Base-by-base conservation (phyloP, 1,140 invertebrate genomes). In the Drosophila nikananu region DNA sequence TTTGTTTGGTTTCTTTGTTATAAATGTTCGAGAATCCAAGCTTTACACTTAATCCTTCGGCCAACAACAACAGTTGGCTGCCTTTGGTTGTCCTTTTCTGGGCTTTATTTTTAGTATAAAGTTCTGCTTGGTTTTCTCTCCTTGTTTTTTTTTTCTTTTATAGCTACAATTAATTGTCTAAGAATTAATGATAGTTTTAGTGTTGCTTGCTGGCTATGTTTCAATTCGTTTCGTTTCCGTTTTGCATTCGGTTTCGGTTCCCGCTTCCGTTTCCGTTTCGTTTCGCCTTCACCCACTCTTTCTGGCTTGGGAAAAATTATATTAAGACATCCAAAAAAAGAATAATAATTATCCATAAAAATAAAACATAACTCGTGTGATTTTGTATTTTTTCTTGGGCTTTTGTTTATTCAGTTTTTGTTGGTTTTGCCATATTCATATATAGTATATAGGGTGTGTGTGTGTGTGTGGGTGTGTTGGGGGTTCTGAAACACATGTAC, bases 131-230 rank as follows among this genome's bases (percentile, higher is more conserved):
- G 19, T 44, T 44, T 44, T 44, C 10, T 2, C 13, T 44, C 10
- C 10, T 32, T 25, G 13, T 48, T 23, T 46, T 48, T 35, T 9
- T 42, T 62, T 72, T 42, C 23, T 27, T 21, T 46, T 67, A 80
- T 86, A 80, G 68, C 76, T 90, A 91, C 64, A 86, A 81, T 86
- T 75, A 86, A 86, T 91, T 90, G 75, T 79, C 86, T 90, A 89
- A 73, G 68, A 67, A 63, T 77, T 70, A 73, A 82, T 86, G 82
- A 90, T 90, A 90, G 82, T 78, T 90, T 84, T 81, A 66, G 65
- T 77, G 49, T 90, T 80, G 63, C 63, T 87, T 83, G 62, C 76
- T 79, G 74, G 60, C 63, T 77, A 59, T 32, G 42, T 77, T 72
- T 72, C 49, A 42, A 67, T 72, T 71, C 49, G 49, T 71, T 72